Conservation (phyloP, 2,113 vertebrate genomes). For the Corythoichthys haematopterus region DNA sequence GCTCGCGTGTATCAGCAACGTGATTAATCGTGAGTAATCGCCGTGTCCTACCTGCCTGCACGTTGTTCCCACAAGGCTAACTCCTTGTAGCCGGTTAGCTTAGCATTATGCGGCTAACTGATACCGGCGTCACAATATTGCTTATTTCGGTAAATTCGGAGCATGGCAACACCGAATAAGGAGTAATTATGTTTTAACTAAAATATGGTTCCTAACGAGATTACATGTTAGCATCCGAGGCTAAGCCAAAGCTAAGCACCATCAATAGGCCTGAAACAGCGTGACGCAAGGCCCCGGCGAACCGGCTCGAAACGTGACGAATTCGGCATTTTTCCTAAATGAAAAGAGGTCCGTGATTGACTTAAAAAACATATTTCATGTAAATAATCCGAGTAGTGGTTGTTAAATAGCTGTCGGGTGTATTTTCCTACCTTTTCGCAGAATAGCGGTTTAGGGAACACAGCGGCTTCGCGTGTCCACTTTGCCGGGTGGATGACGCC, state of each 20-base stretch:
- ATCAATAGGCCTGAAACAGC: slow-evolving; percentile 40
- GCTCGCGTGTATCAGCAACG: too few relatives aligned
- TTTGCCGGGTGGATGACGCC: slow-evolving; percentile 65
- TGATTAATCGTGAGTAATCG: not conserved
- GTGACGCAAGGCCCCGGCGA: slow-evolving; percentile 41
- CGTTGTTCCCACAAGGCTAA: slow-evolving; percentile 17
- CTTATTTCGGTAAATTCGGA: not conserved
- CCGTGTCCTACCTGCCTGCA: slow-evolving; percentile 29
- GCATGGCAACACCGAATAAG: not conserved
- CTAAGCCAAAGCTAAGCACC: slow-evolving; percentile 23
- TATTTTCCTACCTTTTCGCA: slow-evolving; percentile 45
- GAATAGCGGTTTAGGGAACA: slow-evolving; percentile 29
- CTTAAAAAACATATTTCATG: fast-evolving
- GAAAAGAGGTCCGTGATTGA: not conserved
- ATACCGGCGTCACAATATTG: slow-evolving; percentile 1
- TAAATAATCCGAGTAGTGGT: fast-evolving
- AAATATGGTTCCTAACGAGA: not conserved
- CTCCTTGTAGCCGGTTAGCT: not conserved
- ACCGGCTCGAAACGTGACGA: not conserved
- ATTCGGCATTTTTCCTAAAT: not conserved
- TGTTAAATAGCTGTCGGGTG: not conserved
- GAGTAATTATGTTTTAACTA: not conserved
- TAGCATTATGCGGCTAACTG: slow-evolving; percentile 9
- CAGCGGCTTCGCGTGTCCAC: slow-evolving; percentile 57
- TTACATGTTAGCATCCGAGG: not conserved